Base-by-base conservation (phyloP, 2,888 invertebrate species). In the Drosophila cyrtoloma region DNA sequence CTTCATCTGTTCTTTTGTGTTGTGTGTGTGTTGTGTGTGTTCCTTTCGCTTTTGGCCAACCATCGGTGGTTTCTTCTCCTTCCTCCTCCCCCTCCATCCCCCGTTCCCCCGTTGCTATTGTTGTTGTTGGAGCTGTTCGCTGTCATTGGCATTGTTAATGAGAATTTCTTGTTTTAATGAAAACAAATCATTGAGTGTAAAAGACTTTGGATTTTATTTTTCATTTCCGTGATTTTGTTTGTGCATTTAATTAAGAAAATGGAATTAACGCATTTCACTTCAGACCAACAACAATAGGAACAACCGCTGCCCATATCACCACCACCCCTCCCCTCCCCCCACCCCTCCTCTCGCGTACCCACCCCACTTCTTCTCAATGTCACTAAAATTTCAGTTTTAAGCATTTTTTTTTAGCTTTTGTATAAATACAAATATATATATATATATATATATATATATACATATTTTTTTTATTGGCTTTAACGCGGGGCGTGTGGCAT, bases 131-230 rank as follows among this genome's bases (percentile, higher is more conserved):
- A 65, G 63, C 84, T 77, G 86, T 77, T 83, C 71, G 82, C 87
- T 88, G 87, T 88, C 91, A 91, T 91, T 91, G 86, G 86, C 86
- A 90, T 90, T 90, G 92, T 91, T 92, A 92, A 92, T 92, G 92
- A 92, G 91, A 91, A 92, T 92, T 92, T 91, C 92, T 91, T 91
- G 92, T 92, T 89, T 90, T 91, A 90, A 92, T 92, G 91, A 92
- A 91, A 92, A 92, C 92, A 92, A 92, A 92, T 92, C 92, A 92
- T 91, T 91, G 92, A 92, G 91, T 92, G 91, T 92, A 92, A 92
- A 92, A 88, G 88, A 89, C 86, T 88, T 57, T 84, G 89, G 92
- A 91, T 91, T 89, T 89, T 91, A 90, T 90, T 91, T 91, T 91
- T 90, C 91, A 91, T 91, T 91, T 91, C 91, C 89, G 92, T 86